phyloP scores from a whole-genome alignment of 2,797 vertebrate genomes.

The Varecia variegata region DNA sequence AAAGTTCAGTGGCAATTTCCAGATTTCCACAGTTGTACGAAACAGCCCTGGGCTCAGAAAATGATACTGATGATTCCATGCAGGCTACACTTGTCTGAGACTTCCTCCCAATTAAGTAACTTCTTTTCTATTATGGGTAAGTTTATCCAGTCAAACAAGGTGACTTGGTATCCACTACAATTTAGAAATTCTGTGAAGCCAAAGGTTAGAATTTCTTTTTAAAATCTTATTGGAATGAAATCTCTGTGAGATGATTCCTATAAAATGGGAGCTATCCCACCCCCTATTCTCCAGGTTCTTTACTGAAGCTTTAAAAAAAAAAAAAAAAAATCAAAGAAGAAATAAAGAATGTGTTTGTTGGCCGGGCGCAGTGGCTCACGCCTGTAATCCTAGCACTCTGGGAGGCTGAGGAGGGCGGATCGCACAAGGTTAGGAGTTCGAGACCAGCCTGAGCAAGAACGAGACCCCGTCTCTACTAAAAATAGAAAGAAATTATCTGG shows the following conservation, averaged over 20 bases:
- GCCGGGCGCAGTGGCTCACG: no score
- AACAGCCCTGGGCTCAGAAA: neutral
- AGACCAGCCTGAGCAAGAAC: no score
- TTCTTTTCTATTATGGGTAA: slow-evolving; percentile 16
- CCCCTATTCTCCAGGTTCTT: neutral
- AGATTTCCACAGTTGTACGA: neutral
- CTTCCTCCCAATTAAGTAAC: neutral
- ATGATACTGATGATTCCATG: neutral
- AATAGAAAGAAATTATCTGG: no score
- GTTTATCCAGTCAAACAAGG: neutral
- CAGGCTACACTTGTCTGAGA: neutral
- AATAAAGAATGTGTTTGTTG: neutral
- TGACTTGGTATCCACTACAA: neutral
- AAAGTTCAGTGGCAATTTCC: neutral
- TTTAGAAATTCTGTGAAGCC: slow-evolving; percentile 14
- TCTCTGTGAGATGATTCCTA: neutral
- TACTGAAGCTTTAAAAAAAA: neutral
- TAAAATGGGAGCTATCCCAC: neutral
- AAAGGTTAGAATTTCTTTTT: slow-evolving; percentile 30
- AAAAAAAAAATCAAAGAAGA: neutral
- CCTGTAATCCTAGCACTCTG: no score
- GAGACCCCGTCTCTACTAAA: no score
- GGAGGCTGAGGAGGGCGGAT: no score
- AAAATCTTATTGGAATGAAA: slow-evolving; percentile 20
- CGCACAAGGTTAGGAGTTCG: no score